Conservation (phyloP, 2,888 invertebrate species). For the Eupithecia subumbrata region DNA sequence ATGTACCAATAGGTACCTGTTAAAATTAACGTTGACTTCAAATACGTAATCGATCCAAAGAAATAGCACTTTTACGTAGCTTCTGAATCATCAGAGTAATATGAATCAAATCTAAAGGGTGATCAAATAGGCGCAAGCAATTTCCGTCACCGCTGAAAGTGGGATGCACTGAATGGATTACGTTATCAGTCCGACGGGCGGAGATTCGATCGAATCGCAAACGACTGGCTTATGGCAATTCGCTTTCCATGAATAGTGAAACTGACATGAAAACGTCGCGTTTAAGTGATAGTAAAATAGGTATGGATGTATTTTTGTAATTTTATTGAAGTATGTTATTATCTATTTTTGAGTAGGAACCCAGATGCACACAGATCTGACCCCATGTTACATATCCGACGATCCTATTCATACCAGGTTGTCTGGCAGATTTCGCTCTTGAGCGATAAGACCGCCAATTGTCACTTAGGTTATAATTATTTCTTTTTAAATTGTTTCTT, state of each 20-base stretch:
- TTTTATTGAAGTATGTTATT: no score
- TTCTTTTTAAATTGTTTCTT: no score
- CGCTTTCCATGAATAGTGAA: constrained; percentile 31
- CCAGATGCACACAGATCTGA: no score
- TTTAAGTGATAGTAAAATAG: background rate
- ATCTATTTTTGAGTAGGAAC: no score
- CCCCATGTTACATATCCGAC: no score
- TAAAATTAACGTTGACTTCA: background rate
- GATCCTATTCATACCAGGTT: no score
- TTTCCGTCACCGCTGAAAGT: constrained; percentile 34
- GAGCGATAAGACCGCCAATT: no score
- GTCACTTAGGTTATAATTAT: no score
- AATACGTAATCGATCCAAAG: background rate
- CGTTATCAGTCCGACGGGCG: constrained; percentile 37
- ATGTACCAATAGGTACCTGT: background rate
- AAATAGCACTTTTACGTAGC: background rate
- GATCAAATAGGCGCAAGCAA: constrained; percentile 38
- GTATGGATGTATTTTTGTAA: no score
- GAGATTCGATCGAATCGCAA: constrained; percentile 40
- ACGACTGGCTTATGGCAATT: constrained; percentile 31
- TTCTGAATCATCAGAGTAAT: constrained; percentile 8
- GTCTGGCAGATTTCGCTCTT: no score
- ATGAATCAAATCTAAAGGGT: constrained; percentile 32
- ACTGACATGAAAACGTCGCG: constrained; percentile 17
- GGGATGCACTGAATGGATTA: constrained; percentile 39